Percentiles rank a stretch among this genome's conserved stretches.
phyloP scores from a whole-genome alignment of 2,113 vertebrate species.

The Rhadina sibilatrix region DNA sequence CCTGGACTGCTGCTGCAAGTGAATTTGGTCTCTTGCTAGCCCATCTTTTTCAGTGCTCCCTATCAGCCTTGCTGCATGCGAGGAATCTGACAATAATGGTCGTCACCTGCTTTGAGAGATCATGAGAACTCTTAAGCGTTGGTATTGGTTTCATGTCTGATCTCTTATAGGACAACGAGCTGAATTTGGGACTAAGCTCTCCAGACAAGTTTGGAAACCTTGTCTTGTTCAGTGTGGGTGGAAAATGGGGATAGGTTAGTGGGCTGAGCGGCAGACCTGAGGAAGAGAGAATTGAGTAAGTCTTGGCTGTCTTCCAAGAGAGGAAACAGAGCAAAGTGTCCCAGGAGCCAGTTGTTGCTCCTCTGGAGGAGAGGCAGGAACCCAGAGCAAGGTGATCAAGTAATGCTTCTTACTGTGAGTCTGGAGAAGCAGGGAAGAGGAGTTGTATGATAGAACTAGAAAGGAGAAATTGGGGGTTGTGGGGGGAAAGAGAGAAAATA shows the following conservation, averaged over 20 bases:
- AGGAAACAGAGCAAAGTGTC: neutral
- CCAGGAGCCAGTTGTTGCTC: neutral
- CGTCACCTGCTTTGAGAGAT: constrained; percentile 48
- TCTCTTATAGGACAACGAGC: neutral
- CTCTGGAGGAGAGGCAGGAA: neutral
- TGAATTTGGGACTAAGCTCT: constrained; percentile 38
- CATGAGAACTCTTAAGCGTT: neutral
- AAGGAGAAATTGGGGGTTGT: neutral
- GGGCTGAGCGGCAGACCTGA: constrained; percentile 33
- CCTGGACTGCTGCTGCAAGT: neutral
- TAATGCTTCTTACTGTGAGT: neutral
- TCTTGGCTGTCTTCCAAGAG: constrained; percentile 9
- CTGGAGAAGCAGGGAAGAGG: neutral
- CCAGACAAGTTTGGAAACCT: constrained; percentile 39
- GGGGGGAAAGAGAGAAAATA: neutral
- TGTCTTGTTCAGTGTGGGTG: constrained; percentile 1
- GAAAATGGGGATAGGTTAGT: constrained; percentile 23
- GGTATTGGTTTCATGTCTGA: constrained; percentile 15
- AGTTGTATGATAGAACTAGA: neutral
- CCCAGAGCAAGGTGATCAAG: neutral
- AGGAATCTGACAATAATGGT: constrained; percentile 52
- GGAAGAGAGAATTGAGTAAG: constrained; percentile 28
- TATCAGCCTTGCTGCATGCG: neutral
- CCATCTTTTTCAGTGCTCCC: neutral
- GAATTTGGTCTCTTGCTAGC: neutral